Conservation (phyloP, 1,140 invertebrate genomes). For the Psix sp. region DNA sequence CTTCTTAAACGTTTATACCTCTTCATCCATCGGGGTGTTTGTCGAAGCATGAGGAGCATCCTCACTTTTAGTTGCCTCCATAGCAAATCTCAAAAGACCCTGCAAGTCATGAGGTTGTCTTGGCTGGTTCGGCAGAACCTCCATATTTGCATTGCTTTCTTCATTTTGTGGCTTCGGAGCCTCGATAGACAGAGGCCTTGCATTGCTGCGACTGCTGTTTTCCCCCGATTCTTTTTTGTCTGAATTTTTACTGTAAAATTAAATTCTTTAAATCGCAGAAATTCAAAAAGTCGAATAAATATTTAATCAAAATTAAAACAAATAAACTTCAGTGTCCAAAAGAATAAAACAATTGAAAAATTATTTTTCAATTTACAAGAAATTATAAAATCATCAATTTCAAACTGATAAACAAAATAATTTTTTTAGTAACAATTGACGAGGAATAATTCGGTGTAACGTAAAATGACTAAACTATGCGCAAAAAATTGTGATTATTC, state of each 20-base stretch:
- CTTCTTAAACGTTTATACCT: slow-evolving; percentile 71
- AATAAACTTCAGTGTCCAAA: no score
- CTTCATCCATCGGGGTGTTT: slow-evolving; percentile 79
- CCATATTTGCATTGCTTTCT: slow-evolving; percentile 21
- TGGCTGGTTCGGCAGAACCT: slow-evolving; percentile 68
- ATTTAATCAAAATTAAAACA: slow-evolving; percentile 1
- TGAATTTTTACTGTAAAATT: slow-evolving; percentile 52
- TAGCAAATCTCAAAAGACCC: slow-evolving; percentile 81
- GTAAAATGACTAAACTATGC: no score
- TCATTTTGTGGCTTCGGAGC: slow-evolving; percentile 52
- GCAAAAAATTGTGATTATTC: no score
- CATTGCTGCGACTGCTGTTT: slow-evolving; percentile 56
- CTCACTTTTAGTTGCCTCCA: slow-evolving; percentile 80
- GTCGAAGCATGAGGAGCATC: slow-evolving; percentile 75
- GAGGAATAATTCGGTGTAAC: no score
- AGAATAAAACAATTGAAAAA: no score
- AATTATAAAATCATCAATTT: no score
- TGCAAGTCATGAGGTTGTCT: slow-evolving; percentile 75
- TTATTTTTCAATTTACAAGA: no score
- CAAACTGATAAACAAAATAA: no score
- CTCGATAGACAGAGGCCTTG: slow-evolving; percentile 68
- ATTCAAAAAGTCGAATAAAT: slow-evolving; percentile 9
- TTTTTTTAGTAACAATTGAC: no score
- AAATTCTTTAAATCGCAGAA: no score
- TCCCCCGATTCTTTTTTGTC: slow-evolving; percentile 38